These are phyloP conservation scores for Arenaria interpres DNA, from an alignment of 2,113 vertebrate genomes.

Conservation along the genomic window DNA sequence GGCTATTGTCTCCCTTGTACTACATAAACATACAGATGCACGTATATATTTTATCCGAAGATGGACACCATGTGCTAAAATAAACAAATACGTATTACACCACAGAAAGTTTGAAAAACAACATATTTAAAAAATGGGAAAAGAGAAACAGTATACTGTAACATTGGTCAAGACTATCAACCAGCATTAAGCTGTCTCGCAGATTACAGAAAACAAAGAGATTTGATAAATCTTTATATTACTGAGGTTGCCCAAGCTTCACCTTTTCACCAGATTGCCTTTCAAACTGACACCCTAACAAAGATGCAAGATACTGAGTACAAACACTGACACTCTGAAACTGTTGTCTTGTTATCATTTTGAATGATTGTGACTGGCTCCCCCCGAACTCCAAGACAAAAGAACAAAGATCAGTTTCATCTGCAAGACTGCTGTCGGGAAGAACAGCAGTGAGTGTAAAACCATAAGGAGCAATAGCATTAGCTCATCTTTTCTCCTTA, in stretches of 20 bases:
- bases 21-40: not conserved
- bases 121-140: not conserved
- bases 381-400: not conserved
- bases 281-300: not conserved
- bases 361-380: not conserved
- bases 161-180: not conserved
- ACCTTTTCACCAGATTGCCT: not conserved
- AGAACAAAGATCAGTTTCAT: slow-evolving; percentile 40
- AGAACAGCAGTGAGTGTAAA: slow-evolving; percentile 4
- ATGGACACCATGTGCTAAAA: not conserved
- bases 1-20: not conserved
- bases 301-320: not conserved
- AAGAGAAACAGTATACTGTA: not conserved
- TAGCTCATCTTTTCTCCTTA: slow-evolving; percentile 36
- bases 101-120: not conserved
- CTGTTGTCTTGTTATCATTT: not conserved
- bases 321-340: not conserved
- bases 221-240: not conserved
- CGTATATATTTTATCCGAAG: not conserved
- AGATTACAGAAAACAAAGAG: not conserved
- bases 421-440: not conserved
- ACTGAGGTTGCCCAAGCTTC: not conserved
- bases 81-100: not conserved
- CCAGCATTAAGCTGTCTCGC: not conserved
- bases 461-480: not conserved